Base-by-base conservation (phyloP, 1,140 invertebrate species). In the Drosophila elegans region DNA sequence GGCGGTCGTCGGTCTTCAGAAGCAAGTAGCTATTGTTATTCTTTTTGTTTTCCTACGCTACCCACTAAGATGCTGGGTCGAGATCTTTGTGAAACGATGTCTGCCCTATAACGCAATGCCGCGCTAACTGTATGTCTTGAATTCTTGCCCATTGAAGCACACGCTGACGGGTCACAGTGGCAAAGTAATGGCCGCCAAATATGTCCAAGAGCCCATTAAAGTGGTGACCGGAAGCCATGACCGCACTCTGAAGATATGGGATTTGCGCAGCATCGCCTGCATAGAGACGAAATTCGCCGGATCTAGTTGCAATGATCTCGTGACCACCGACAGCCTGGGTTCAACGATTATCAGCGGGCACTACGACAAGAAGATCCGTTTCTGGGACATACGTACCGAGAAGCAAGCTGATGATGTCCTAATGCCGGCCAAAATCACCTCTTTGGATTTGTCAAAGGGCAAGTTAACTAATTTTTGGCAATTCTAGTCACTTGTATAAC, bases 191-290 rank as follows among this genome's bases (percentile, higher is more conserved):
- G 96, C 97, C 16, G 97, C 97, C 9, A 98, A 98, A 93, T 98
- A 98, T 93, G 94, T 98, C 74, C 96, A 96, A 53, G 97, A 98
- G 81, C 95, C 96, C 25, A 95, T 95, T 51, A 98, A 97, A 94
- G 97, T 98, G 52, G 98, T 98, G 71, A 98, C 97, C 13, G 98
- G 97, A 55, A 98, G 97, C 93, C 96, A 99, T 93, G 98, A 99
- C 93, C 95, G 98, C 75, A 99, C 98, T 34, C 93, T 99, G 27
- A 99, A 99, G 95, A 96, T 99, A 79, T 99, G 98, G 98, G 98
- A 99, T 93, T 94, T 99, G 25, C 94, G 96, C 75, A 98, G 96
- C 93, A 95, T 96, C 94, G 96, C 97, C 73, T 99, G 98, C 93
- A 96, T 97, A 73, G 97, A 97, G 93, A 99, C 98, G 2, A 98